phyloP scores from a whole-genome alignment of 1,140 invertebrate genomes.

The Daktulosphaira vitifoliae region DNA sequence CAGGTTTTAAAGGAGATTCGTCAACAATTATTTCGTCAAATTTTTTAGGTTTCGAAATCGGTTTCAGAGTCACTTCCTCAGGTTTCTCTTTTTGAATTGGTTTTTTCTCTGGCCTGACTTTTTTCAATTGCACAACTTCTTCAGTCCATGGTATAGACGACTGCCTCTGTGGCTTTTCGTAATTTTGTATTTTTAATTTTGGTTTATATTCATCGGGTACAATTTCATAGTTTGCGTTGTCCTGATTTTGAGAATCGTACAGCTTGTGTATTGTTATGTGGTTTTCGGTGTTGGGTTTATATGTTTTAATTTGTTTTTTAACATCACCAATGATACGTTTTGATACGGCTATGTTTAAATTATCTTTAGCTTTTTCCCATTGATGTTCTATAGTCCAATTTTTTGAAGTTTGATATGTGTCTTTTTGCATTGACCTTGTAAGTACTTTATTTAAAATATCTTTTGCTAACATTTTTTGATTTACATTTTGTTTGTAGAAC shows the following conservation, averaged over 20 bases:
- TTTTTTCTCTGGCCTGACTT: slow-evolving; percentile 38
- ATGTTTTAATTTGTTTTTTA: too few relatives aligned
- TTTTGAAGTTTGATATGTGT: background rate
- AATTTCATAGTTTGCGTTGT: slow-evolving; percentile 14
- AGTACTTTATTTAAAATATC: slow-evolving; percentile 12
- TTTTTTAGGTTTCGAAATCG: slow-evolving; percentile 21
- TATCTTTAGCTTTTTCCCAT: background rate
- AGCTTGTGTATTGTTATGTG: too few relatives aligned
- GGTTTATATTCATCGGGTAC: slow-evolving; percentile 22
- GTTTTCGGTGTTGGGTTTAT: background rate
- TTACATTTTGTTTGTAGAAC: background rate
- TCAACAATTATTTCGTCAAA: too few relatives aligned
- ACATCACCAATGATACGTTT: too few relatives aligned
- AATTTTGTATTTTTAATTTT: slow-evolving; percentile 12
- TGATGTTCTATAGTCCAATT: background rate
- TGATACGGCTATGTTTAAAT: background rate
- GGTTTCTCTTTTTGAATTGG: slow-evolving; percentile 43
- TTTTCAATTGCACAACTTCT: slow-evolving; percentile 38
- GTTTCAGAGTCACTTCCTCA: slow-evolving; percentile 45
- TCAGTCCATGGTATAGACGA: slow-evolving; percentile 38
- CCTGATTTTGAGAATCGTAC: background rate
- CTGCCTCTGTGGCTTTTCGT: slow-evolving; percentile 33
- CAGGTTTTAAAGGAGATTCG: too few relatives aligned
- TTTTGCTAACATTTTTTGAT: background rate
- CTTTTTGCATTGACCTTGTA: slow-evolving; percentile 14